A percentile compares a stretch with the other conserved stretches of the same genome.
These are phyloP conservation scores for Acanthopagrus latus DNA, from an alignment of 2,797 vertebrate genomes.

Conservation along the genomic window DNA sequence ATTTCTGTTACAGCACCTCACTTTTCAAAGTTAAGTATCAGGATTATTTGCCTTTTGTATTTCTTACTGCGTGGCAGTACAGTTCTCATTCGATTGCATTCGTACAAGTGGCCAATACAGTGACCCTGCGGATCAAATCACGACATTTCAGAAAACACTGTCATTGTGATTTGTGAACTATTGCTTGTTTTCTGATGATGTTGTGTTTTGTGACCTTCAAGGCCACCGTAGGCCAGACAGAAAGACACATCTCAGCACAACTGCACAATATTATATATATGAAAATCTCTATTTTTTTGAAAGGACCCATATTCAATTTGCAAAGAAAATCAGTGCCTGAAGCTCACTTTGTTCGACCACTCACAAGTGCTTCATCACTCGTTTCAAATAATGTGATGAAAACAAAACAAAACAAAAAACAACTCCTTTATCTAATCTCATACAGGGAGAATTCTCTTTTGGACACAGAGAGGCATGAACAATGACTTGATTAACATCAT, in stretches of 20 bases:
- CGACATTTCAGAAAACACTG: too few species aligned
- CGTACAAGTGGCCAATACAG: neutral
- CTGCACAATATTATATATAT: neutral
- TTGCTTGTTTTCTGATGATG: too few species aligned
- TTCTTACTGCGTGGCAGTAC: neutral
- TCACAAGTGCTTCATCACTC: slow-evolving; percentile 1
- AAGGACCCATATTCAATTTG: neutral
- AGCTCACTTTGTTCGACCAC: slow-evolving; percentile 26
- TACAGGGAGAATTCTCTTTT: slow-evolving; percentile 24
- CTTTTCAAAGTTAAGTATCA: slow-evolving; percentile 1
- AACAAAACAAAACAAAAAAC: neutral
- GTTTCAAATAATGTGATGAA: slow-evolving; percentile 18
- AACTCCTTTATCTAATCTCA: slow-evolving; percentile 16
- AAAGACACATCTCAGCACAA: neutral
- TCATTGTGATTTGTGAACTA: too few species aligned
- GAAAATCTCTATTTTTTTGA: slow-evolving; percentile 12
- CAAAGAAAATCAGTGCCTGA: neutral
- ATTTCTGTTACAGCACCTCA: neutral
- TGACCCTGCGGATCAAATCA: too few species aligned
- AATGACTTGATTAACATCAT: slow-evolving; percentile 42
- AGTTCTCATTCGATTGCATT: neutral
- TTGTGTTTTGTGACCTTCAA: too few species aligned
- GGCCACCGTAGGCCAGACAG: too few species aligned
- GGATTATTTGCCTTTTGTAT: neutral
- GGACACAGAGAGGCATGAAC: neutral